These are phyloP conservation scores for Stenchaetothrips biformis DNA, from an alignment of 2,888 invertebrate genomes.

Conservation along the genomic window DNA sequence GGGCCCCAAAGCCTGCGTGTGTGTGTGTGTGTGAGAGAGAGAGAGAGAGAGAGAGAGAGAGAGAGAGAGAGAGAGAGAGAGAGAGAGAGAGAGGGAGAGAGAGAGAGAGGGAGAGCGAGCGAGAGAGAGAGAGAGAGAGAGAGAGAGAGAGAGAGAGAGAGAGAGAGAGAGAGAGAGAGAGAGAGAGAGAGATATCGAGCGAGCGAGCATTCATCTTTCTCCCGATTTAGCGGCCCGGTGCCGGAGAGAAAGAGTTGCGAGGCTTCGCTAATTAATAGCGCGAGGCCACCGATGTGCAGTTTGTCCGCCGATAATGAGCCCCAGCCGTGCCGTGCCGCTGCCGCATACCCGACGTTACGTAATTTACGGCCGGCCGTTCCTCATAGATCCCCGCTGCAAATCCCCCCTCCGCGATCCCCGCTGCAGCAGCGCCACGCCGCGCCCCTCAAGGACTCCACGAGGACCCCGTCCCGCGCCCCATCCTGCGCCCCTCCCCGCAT, in stretches of 20 bases:
- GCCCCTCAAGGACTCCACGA: neutral
- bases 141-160: no score
- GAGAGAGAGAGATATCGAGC: no score
- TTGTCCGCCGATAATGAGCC: no score
- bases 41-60: no score
- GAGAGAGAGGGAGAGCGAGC: no score
- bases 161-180: no score
- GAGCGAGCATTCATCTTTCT: neutral
- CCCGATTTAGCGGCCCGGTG: neutral
- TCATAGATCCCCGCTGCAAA: neutral
- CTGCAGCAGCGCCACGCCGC: neutral
- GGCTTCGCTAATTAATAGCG: neutral
- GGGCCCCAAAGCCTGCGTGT: neutral
- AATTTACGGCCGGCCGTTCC: neutral
- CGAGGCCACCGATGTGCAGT: no score
- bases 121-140: neutral
- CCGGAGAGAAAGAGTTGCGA: neutral
- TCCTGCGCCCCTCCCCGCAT: neutral
- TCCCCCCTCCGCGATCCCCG: neutral
- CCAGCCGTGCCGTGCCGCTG: neutral
- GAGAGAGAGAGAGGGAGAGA: no score
- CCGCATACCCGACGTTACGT: neutral
- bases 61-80: no score
- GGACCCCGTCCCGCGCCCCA: neutral
- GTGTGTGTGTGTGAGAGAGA: neutral